These are phyloP conservation scores for Criorhina ranunculi DNA, from an alignment of 2,888 invertebrate species.

Conservation along the genomic window DNA sequence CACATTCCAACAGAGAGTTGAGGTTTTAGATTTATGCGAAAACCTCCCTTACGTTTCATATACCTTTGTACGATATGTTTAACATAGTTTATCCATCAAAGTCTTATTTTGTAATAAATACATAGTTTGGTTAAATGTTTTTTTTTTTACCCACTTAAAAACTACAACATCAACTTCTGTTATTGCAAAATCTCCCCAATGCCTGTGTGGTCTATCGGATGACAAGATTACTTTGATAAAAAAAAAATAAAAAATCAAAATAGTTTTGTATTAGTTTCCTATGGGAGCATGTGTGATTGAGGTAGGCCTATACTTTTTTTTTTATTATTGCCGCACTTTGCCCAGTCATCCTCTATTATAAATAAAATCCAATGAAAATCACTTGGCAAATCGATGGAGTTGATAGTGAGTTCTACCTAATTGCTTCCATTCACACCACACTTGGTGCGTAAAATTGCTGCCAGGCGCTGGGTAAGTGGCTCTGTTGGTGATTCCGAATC, in stretches of 20 bases:
- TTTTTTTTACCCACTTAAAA: too few species aligned
- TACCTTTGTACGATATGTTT: slow-evolving; percentile 83
- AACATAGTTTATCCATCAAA: slow-evolving; percentile 80
- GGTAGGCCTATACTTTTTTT: slow-evolving; percentile 55
- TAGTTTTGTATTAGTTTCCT: background rate
- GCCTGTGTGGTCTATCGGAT: slow-evolving; percentile 23
- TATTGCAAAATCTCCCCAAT: slow-evolving; percentile 46
- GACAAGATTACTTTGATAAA: slow-evolving; percentile 1
- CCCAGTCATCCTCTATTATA: slow-evolving; percentile 4
- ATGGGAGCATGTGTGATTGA: slow-evolving; percentile 15
- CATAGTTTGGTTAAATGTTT: slow-evolving; percentile 60
- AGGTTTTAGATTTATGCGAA: slow-evolving; percentile 18
- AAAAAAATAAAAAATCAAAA: slow-evolving; percentile 7
- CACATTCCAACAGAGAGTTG: slow-evolving; percentile 49
- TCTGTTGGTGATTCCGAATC: slow-evolving; percentile 84
- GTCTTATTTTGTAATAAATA: slow-evolving; percentile 67
- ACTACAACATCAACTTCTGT: slow-evolving; percentile 44
- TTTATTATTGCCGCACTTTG: slow-evolving; percentile 37
- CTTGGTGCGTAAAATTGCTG: slow-evolving; percentile 83
- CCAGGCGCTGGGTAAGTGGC: slow-evolving; percentile 83
- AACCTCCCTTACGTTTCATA: slow-evolving; percentile 66
- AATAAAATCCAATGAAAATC: slow-evolving; percentile 24
- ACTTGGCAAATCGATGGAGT: slow-evolving; percentile 6
- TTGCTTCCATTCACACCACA: slow-evolving; percentile 80
- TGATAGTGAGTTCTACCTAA: slow-evolving; percentile 18